A percentile compares a stretch with the other conserved stretches of the same genome.
Evolutionary conservation across 2,113 vertebrate species (phyloP).

Genomic region (Chionodraco myersi): DNA sequence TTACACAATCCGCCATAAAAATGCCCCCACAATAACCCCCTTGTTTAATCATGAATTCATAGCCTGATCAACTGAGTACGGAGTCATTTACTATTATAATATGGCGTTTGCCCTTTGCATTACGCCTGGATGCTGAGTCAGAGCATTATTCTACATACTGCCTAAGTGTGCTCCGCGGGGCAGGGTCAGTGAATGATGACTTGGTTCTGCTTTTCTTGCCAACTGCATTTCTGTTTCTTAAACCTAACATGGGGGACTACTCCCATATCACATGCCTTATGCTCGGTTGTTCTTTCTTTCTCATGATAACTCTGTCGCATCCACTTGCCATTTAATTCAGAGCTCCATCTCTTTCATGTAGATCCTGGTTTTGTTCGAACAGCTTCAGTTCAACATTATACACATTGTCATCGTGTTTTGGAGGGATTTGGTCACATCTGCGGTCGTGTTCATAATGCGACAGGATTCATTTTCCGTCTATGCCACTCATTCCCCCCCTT

Average conservation of each 20-base stretch:
- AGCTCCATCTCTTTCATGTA: constrained; percentile 28
- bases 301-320: constrained; percentile 60
- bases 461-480: constrained; percentile 14
- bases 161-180: constrained; percentile 54
- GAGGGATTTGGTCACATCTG: constrained; percentile 38
- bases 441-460: constrained; percentile 20
- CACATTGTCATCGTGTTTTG: constrained; percentile 21
- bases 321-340: constrained; percentile 58
- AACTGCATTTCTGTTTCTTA: constrained; percentile 54
- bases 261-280: constrained; percentile 57
- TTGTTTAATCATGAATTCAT: constrained; percentile 65
- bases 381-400: constrained; percentile 41
- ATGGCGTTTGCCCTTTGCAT: constrained; percentile 73
- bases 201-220: constrained; percentile 48
- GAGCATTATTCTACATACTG: constrained; percentile 40
- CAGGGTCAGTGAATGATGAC: constrained; percentile 52
- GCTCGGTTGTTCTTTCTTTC: constrained; percentile 43
- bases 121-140: constrained; percentile 60
- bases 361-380: constrained; percentile 41
- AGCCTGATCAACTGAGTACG: constrained; percentile 58
- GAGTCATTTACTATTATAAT: constrained; percentile 62
- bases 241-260: constrained; percentile 47
- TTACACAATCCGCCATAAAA: constrained; percentile 42
- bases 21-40: constrained; percentile 40
- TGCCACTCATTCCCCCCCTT: neutral